Evolutionary conservation across 2,888 invertebrate species (phyloP).

Genomic region (Diloba caeruleocephala): DNA sequence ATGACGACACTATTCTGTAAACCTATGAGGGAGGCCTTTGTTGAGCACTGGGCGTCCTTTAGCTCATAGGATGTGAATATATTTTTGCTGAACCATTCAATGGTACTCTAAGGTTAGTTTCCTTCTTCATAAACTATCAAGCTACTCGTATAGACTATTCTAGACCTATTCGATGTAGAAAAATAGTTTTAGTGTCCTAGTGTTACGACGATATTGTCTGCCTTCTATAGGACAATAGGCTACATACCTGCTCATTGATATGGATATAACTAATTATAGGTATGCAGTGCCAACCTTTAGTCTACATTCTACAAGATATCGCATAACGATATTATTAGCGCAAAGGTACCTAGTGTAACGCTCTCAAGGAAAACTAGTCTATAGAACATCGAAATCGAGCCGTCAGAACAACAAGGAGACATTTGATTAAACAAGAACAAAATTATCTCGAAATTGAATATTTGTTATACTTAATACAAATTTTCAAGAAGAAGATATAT

Average conservation of each 20-base stretch:
- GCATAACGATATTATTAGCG: constrained; percentile 46
- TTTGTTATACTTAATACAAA: too few relatives aligned
- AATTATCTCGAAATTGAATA: too few relatives aligned
- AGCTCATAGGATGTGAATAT: too few relatives aligned
- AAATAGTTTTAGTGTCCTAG: constrained; percentile 1
- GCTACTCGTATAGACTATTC: background rate
- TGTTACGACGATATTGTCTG: constrained; percentile 22
- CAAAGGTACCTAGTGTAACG: constrained; percentile 30
- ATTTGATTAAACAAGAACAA: background rate
- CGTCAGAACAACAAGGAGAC: constrained; percentile 11
- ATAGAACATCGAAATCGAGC: constrained; percentile 36
- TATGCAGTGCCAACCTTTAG: constrained; percentile 32
- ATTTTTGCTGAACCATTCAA: too few relatives aligned
- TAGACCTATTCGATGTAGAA: constrained; percentile 2
- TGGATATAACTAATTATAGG: constrained; percentile 15
- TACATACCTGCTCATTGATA: constrained; percentile 15
- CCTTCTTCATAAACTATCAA: constrained; percentile 6
- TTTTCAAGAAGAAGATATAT: too few relatives aligned
- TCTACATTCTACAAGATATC: constrained; percentile 51
- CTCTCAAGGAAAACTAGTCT: constrained; percentile 49
- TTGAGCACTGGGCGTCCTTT: too few relatives aligned
- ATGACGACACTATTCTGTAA: too few relatives aligned
- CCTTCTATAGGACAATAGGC: constrained; percentile 45
- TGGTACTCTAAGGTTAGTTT: too few relatives aligned
- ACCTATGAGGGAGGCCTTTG: too few relatives aligned